phyloP scores from a whole-genome alignment of 1,140 invertebrate genomes.

The Zaprionus ornatus region DNA sequence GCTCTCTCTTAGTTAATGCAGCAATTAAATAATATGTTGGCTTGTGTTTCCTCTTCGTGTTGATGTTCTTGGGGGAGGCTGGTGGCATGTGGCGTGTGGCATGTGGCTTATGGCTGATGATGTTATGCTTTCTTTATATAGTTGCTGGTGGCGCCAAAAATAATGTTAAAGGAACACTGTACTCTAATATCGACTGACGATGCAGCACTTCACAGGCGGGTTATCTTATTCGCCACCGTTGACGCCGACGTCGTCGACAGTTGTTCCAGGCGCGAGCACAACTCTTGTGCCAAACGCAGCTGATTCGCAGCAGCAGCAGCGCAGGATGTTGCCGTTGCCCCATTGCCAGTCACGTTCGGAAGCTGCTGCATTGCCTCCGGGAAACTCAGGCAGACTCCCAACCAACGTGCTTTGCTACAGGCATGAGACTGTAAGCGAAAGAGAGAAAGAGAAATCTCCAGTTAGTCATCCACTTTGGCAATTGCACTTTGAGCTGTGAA shows the following conservation, averaged over 20 bases:
- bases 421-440: conserved; percentile 88
- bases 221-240: conserved; percentile 54
- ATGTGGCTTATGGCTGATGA: conserved; percentile 52
- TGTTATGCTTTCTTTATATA: conserved; percentile 42
- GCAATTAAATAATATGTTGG: conserved; percentile 43
- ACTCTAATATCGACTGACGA: conserved; percentile 1
- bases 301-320: conserved; percentile 76
- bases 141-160: conserved; percentile 29
- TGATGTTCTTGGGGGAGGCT: conserved; percentile 12
- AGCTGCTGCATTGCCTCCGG: conserved; percentile 80
- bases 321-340: conserved; percentile 59
- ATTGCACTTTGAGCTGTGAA: conserved; percentile 1
- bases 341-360: conserved; percentile 41
- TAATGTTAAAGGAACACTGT: conserved; percentile 65
- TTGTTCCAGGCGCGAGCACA: conserved; percentile 85
- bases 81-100: conserved; percentile 37
- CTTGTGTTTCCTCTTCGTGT: not conserved
- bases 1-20: conserved; percentile 32
- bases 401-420: conserved; percentile 90
- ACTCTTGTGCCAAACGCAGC: conserved; percentile 81
- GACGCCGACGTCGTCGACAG: conserved; percentile 83
- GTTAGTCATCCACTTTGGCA: conserved; percentile 1
- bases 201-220: conserved; percentile 51
- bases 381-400: conserved; percentile 86
- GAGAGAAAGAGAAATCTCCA: conserved; percentile 32